A percentile compares a stretch with the other conserved stretches of the same genome.
Conservation (phyloP, 2,113 vertebrate species). For the Rhineura floridana region DNA sequence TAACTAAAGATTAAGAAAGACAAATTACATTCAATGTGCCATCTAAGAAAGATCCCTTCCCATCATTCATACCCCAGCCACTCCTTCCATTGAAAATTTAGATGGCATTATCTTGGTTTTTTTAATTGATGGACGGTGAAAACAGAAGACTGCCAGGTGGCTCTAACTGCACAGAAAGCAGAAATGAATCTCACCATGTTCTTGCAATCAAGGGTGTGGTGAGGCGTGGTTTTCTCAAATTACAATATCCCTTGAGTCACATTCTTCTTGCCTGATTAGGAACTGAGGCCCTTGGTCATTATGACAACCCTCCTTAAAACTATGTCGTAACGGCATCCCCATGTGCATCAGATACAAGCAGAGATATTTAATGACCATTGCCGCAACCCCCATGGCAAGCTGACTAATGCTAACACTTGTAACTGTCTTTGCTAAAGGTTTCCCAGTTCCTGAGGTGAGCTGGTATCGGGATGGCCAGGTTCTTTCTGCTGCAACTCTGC, state of each 20-base stretch:
- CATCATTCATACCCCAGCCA: neutral
- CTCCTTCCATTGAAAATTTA: neutral
- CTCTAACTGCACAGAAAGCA: neutral
- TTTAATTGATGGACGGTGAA: neutral
- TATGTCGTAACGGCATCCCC: neutral
- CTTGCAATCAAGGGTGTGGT: neutral
- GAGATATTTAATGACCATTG: neutral
- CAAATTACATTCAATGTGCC: neutral
- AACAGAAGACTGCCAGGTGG: neutral
- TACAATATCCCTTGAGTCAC: neutral
- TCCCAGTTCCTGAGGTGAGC: constrained; percentile 99
- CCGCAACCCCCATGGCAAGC: too few relatives aligned
- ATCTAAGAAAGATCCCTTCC: neutral
- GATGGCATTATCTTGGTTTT: neutral
- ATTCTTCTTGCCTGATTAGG: neutral
- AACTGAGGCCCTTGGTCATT: neutral
- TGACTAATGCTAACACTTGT: neutral
- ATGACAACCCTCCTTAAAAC: accelerated
- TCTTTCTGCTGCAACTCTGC: constrained; percentile 90
- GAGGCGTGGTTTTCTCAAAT: neutral
- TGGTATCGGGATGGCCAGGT: constrained; percentile 99
- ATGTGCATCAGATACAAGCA: accelerated
- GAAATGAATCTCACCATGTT: neutral
- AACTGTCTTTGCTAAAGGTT: constrained; percentile 75
- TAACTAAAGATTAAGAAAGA: neutral